These are phyloP conservation scores for Dreissena polymorpha DNA, from an alignment of 1,140 invertebrate genomes.

Conservation along the genomic window DNA sequence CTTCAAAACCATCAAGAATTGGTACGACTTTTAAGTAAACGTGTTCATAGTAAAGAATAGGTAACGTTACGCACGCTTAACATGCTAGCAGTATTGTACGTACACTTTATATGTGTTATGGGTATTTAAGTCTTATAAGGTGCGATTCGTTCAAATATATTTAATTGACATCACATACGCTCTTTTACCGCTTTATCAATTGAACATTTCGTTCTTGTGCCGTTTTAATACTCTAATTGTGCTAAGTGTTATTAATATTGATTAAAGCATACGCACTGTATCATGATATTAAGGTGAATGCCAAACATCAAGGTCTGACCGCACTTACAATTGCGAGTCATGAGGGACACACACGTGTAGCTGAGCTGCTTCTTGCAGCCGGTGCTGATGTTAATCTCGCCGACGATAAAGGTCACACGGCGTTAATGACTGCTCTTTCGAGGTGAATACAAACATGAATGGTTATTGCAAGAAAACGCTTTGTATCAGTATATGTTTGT, in stretches of 20 bases:
- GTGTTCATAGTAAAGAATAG: neutral
- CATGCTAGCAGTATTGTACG: neutral
- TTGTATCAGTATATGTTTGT: neutral
- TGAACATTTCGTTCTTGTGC: too few species aligned
- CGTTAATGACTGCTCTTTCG: constrained; percentile 51
- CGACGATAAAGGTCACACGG: constrained; percentile 53
- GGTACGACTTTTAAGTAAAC: constrained; percentile 9
- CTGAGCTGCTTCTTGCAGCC: constrained; percentile 50
- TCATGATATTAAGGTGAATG: constrained; percentile 49
- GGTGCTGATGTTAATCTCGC: constrained; percentile 50
- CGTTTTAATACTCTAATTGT: too few species aligned
- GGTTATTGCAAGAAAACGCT: neutral
- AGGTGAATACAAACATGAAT: constrained; percentile 10
- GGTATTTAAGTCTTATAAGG: neutral
- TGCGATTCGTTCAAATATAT: neutral
- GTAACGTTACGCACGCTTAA: neutral
- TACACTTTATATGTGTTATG: neutral
- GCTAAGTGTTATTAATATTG: neutral
- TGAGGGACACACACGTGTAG: constrained; percentile 53
- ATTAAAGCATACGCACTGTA: neutral
- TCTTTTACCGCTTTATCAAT: neutral
- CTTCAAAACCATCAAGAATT: neutral
- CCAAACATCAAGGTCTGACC: constrained; percentile 45
- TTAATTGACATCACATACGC: neutral
- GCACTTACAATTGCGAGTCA: constrained; percentile 60